phyloP scores from a whole-genome alignment of 2,797 vertebrate genomes.

The Enteromius afrohamiltoni region DNA sequence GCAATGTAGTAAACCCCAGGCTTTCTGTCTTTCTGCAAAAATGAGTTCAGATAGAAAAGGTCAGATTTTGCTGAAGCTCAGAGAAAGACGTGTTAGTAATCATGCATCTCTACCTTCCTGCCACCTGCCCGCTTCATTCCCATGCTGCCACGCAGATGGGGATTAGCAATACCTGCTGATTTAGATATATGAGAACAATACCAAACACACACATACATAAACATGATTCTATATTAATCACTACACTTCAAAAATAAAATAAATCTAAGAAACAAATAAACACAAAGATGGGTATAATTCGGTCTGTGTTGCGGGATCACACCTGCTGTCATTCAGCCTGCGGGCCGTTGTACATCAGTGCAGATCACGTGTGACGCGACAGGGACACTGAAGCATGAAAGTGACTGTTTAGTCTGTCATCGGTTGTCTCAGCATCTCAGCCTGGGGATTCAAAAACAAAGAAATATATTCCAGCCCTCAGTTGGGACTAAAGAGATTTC shows the following conservation, averaged over 20 bases:
- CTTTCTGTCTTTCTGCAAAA: slow-evolving; percentile 26
- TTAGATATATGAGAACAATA: slow-evolving; percentile 8
- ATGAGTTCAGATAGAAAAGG: slow-evolving; percentile 14
- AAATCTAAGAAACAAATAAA: neutral
- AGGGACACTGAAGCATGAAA: slow-evolving; percentile 52
- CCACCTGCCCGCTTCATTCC: slow-evolving; percentile 30
- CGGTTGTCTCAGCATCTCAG: slow-evolving; percentile 26
- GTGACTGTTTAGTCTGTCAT: slow-evolving; percentile 46
- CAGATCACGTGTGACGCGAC: slow-evolving; percentile 26
- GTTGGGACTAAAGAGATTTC: neutral
- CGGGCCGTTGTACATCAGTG: slow-evolving; percentile 55
- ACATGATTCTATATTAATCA: slow-evolving; percentile 5
- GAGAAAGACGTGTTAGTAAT: neutral
- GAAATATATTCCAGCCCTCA: slow-evolving; percentile 23
- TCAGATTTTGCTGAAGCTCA: slow-evolving; percentile 26
- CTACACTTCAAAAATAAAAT: neutral
- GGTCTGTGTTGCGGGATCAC: slow-evolving; percentile 5
- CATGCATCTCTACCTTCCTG: neutral
- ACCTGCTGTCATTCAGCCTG: slow-evolving; percentile 37
- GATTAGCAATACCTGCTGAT: slow-evolving; percentile 30
- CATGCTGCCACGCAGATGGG: neutral
- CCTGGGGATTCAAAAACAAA: slow-evolving; percentile 37
- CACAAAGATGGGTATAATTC: neutral
- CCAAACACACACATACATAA: neutral
- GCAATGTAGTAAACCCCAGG: neutral